Evolutionary conservation across 92 coral and sea anemone species (phyloP).

Genomic region (Epizoanthus fatuus): DNA sequence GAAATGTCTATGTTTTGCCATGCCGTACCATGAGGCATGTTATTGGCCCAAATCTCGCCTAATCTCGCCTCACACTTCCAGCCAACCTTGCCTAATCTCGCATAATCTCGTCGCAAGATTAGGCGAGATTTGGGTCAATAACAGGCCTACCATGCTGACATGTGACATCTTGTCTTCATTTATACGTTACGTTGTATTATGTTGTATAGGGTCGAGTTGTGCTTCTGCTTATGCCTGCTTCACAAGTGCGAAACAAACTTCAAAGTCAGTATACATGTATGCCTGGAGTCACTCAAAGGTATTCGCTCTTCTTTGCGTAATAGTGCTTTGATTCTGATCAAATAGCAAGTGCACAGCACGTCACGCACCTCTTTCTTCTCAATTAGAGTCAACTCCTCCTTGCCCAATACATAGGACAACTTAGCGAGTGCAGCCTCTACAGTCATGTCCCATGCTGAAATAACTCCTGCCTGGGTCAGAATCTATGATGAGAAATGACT

Average conservation of each 20-base stretch:
- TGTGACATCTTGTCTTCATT: background rate
- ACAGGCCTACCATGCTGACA: too few relatives aligned
- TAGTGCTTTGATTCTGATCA: background rate
- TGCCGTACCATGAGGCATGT: too few relatives aligned
- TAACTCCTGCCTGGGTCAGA: conserved; percentile 88
- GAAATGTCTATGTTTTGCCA: too few relatives aligned
- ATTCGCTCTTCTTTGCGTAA: background rate
- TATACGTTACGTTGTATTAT: background rate
- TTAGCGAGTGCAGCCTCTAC: conserved; percentile 97
- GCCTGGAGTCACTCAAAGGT: too few relatives aligned
- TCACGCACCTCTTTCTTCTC: conserved; percentile 84
- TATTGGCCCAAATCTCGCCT: too few relatives aligned
- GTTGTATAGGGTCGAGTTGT: background rate
- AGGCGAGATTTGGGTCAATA: too few relatives aligned
- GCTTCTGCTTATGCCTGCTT: too few relatives aligned
- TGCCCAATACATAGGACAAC: conserved; percentile 92
- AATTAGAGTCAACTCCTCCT: conserved; percentile 68
- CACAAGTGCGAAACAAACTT: background rate
- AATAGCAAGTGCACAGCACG: background rate
- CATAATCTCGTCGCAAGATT: too few relatives aligned
- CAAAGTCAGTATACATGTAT: too few relatives aligned
- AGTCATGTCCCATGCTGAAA: conserved; percentile 95
- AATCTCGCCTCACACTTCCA: too few relatives aligned
- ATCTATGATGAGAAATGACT: conserved; percentile 49
- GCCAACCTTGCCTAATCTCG: too few relatives aligned